Conservation (phyloP, 2,888 invertebrate genomes). For the Acanthoscelides obtectus region DNA sequence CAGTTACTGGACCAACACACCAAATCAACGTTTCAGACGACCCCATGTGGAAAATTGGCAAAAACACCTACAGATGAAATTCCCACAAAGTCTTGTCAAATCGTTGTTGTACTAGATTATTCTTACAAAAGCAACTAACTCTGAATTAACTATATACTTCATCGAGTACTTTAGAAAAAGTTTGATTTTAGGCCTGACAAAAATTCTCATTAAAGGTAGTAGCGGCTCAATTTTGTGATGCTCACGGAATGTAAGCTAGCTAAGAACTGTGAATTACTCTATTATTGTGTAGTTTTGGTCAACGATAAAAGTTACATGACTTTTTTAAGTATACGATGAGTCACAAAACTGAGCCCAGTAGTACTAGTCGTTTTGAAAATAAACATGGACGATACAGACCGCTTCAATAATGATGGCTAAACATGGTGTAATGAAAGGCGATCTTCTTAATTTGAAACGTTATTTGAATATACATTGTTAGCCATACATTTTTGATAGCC, state of each 20-base stretch:
- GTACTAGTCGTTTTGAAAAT: not conserved
- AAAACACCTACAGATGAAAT: not conserved
- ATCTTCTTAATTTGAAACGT: no score
- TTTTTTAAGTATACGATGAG: not conserved
- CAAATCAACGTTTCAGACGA: not conserved
- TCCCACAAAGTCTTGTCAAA: not conserved
- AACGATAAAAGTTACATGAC: constrained; percentile 8
- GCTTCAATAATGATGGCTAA: no score
- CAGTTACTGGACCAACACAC: not conserved
- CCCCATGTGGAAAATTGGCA: not conserved
- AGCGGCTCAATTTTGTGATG: not conserved
- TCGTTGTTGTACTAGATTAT: not conserved
- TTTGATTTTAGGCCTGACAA: not conserved
- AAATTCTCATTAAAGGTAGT: not conserved
- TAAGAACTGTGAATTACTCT: constrained; percentile 7
- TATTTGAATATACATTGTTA: no score
- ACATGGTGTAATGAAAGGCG: no score
- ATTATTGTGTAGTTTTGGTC: constrained; percentile 23
- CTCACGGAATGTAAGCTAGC: not conserved
- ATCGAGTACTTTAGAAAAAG: not conserved
- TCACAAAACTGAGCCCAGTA: not conserved
- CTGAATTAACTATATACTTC: not conserved
- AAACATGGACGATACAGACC: no score
- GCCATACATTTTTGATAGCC: no score
- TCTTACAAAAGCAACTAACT: not conserved